phyloP scores from a whole-genome alignment of 1,140 invertebrate genomes.

The Subanguina moxae region DNA sequence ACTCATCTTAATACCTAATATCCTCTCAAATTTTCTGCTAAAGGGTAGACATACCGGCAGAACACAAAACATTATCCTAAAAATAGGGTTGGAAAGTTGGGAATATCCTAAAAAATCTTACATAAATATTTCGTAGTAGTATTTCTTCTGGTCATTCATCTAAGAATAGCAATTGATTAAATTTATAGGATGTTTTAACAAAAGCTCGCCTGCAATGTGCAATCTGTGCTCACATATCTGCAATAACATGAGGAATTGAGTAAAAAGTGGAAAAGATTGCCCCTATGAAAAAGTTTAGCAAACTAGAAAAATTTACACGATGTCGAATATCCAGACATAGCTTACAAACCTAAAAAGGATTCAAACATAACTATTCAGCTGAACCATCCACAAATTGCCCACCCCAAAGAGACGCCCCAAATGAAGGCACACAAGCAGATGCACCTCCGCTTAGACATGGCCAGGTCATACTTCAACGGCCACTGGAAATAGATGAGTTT shows the following conservation, averaged over 20 bases:
- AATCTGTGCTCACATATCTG: slow-evolving; percentile 49
- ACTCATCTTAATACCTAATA: too few species aligned
- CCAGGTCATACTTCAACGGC: slow-evolving; percentile 53
- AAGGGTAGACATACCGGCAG: too few species aligned
- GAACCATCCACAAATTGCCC: neutral
- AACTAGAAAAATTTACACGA: slow-evolving; percentile 35
- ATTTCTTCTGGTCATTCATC: slow-evolving; percentile 11
- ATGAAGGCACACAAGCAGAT: slow-evolving; percentile 49
- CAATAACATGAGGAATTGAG: too few species aligned
- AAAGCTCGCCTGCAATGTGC: slow-evolving; percentile 50
- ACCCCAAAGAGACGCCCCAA: slow-evolving; percentile 57
- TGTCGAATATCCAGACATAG: slow-evolving; percentile 56
- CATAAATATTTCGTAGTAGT: slow-evolving; percentile 18
- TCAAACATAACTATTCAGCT: neutral
- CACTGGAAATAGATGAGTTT: slow-evolving; percentile 58
- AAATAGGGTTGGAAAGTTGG: too few species aligned
- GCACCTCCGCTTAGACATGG: slow-evolving; percentile 57
- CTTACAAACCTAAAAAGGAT: slow-evolving; percentile 47
- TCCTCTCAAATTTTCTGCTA: too few species aligned
- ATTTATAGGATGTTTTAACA: neutral
- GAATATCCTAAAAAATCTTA: neutral
- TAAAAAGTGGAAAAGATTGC: too few species aligned
- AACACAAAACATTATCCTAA: too few species aligned
- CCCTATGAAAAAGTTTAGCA: too few species aligned
- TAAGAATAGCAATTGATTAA: neutral